Evolutionary conservation across 2,797 vertebrate species (phyloP), one percentile per base, ranked within the genome.

Genomic region (Crenichthys baileyi): DNA sequence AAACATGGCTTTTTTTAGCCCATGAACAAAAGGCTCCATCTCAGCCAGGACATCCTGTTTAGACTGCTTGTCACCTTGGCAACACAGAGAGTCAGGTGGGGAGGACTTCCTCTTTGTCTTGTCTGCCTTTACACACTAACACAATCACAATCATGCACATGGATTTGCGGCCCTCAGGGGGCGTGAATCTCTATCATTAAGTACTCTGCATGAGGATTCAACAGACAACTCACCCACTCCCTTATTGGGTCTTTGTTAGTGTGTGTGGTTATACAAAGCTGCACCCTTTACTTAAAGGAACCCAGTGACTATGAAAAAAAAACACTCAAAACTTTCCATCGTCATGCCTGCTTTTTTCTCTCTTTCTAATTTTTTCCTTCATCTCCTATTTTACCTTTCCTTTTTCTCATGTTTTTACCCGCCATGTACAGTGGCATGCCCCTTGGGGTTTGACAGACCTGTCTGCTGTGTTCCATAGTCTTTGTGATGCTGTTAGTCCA

Each of bases 221-320:
- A 83, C 80, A 86, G 39, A 61, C 15, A 3, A 61, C 2, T 2
- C 15, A 16, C 58, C 48, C 60, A 18, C 60, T 63, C 60, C 31
- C 36, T 68, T 44, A 13, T 67, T 67, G 36, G 20, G 5, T 41
- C 36, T 39, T 41, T 1, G 31, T 65, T 65, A 39, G 18, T 20
- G 11, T 67, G 65, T 67, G 65, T 11, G 36, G 39, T n/a, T 2
- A 39, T 39, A 41, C 4, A 67, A 80, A 73, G 73, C 76, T 87
- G 22, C 5, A 22, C 16, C 16, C 5, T 7, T 26, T 96, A 94
- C 96, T 96, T 96, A 95, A 86, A 68, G 22, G 96, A 92, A 77
- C 92, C 85, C 94, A 11, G 36, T 44, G 97, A 97, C 96, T 97
- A 97, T 97, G 96, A 97, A 96, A 97, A 97, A 97, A 96, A 96